Conservation (phyloP, 2,888 invertebrate species). For the Epistrophella euchroma region DNA sequence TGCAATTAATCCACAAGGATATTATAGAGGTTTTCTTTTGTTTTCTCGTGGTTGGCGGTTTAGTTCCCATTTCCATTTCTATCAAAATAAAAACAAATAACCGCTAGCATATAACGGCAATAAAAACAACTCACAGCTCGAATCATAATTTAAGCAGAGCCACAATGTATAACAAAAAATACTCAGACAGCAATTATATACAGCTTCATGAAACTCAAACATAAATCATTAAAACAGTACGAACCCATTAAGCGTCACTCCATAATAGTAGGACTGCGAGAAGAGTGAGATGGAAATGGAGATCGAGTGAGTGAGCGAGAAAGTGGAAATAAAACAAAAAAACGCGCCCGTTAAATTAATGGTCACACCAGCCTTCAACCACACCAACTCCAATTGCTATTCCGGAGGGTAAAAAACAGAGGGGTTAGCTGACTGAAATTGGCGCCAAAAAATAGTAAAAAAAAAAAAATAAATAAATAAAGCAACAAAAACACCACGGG, state of each 20-base stretch:
- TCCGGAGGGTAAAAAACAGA: neutral
- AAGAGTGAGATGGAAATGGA: neutral
- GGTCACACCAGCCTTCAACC: slow-evolving; percentile 54
- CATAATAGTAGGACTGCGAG: slow-evolving; percentile 47
- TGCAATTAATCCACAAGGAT: slow-evolving; percentile 61
- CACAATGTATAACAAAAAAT: slow-evolving; percentile 28
- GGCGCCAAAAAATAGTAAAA: slow-evolving; percentile 51
- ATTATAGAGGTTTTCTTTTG: slow-evolving; percentile 37
- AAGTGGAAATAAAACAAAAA: slow-evolving; percentile 21
- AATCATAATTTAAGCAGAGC: slow-evolving; percentile 65
- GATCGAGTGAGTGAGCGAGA: neutral
- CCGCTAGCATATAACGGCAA: slow-evolving; percentile 47
- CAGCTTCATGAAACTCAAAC: slow-evolving; percentile 69
- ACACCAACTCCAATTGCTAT: slow-evolving; percentile 15
- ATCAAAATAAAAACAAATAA: slow-evolving; percentile 41
- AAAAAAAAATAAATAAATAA: slow-evolving; percentile 11
- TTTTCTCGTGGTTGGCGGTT: neutral
- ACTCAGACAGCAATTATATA: slow-evolving; percentile 71
- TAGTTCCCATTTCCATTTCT: slow-evolving; percentile 18
- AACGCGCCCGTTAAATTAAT: slow-evolving; percentile 60
- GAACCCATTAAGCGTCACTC: slow-evolving; percentile 70
- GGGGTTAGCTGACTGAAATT: slow-evolving; percentile 33
- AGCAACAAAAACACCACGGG: neutral
- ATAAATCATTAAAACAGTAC: slow-evolving; percentile 69
- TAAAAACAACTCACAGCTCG: slow-evolving; percentile 51